Evolutionary conservation across 2,113 vertebrate species (phyloP), one percentile per base, ranked within the genome.

Genomic region (Elephas maximus): DNA sequence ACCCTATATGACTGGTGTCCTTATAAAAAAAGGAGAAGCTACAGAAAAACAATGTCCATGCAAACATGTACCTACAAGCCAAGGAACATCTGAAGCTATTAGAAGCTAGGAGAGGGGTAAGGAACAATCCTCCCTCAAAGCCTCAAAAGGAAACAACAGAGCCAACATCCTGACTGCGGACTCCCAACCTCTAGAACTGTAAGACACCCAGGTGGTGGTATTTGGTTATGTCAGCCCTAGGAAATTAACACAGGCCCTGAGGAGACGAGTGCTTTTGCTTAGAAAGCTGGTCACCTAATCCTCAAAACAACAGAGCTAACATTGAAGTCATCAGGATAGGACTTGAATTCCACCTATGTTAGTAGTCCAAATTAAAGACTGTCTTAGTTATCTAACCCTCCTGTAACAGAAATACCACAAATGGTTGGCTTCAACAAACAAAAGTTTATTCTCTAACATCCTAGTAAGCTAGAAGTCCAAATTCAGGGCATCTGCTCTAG

Each of bases 211-310:
- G 18, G 23, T 18, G 41, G 37, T 74, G 18, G 9, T 74, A 74
- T 74, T 74, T 74, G 73, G 20, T 74, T 74, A 41, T 74, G n/a
- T 41, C 73, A 41, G 37, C 73, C 73, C n/a, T 74, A 23, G 37
- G 18, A 73, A 74, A 41, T 15, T 23, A 74, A 44, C n/a, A 37
- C 17, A 79, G 77, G 60, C 24, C 62, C 74, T 93, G 57, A 95
- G 60, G n/a, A 82, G 88, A 57, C 5, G 89, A 71, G 30, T 5
- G 80, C 9, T 82, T 91, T 87, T 92, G 45, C 14, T 93, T 63
- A 90, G 88, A 96, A 79, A 95, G 28, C 71, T 87, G 26, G 80
- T 84, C 9, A 4, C 53, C 37, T 80, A 41, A 62, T 86, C 96
- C 41, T 85, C 77, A 44, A 90, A 90, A 76, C 18, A 77, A 51